A percentile compares a stretch with the other conserved stretches of the same genome.
These are phyloP conservation scores for Sander lucioperca DNA, from an alignment of 2,113 vertebrate genomes.

Conservation along the genomic window DNA sequence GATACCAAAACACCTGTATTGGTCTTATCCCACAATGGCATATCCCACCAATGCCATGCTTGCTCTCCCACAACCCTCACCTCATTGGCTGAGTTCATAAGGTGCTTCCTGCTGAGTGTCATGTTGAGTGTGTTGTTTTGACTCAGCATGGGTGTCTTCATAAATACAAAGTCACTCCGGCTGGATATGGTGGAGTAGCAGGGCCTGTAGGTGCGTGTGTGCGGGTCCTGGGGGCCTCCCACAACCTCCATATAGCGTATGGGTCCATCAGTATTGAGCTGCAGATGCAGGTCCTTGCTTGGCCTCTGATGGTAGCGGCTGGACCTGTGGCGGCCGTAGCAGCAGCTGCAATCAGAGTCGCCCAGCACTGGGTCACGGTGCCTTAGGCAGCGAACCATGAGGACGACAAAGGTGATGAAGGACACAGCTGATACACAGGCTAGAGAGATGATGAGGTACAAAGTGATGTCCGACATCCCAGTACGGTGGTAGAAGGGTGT, in stretches of 20 bases:
- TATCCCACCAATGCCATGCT: constrained; percentile 16
- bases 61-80: constrained; percentile 72
- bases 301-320: constrained; percentile 85
- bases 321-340: constrained; percentile 81
- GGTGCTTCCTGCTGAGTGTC: constrained; percentile 87
- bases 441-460: constrained; percentile 90
- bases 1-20: not conserved
- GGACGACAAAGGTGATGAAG: constrained; percentile 85
- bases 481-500: constrained; percentile 72
- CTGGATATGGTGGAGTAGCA: constrained; percentile 91
- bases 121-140: constrained; percentile 87
- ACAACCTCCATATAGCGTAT: constrained; percentile 93
- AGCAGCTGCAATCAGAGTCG: constrained; percentile 85
- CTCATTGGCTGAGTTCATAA: constrained; percentile 84
- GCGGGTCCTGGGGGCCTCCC: constrained; percentile 85
- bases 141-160: constrained; percentile 90
- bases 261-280: constrained; percentile 90
- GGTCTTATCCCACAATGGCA: not conserved
- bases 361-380: constrained; percentile 64
- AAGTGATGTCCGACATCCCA: constrained; percentile 84
- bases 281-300: constrained; percentile 87
- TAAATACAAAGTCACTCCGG: constrained; percentile 92
- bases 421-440: constrained; percentile 88
- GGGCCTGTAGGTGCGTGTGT: constrained; percentile 88
- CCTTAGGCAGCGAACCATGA: constrained; percentile 86